Evolutionary conservation across 2,797 vertebrate species (phyloP), one percentile per base, ranked within the genome.

Genomic region (Capromys pilorides): DNA sequence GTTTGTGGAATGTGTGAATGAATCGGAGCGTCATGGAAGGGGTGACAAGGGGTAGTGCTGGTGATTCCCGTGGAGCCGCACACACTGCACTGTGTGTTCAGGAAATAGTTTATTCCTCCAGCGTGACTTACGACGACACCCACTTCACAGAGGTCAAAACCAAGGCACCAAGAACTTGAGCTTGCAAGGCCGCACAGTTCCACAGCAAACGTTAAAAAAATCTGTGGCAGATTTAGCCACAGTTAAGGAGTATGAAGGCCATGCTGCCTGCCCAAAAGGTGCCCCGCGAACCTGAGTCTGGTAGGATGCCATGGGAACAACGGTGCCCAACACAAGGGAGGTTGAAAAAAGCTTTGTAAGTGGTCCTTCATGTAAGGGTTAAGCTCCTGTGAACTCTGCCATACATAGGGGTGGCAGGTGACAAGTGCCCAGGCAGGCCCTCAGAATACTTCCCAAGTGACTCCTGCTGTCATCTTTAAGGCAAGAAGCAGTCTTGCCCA

Each of bases 21-120:
- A 41, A 5, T 8, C 13, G 64, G 28, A 71, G 26, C 24, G 2
- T 2, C 8, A 6, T 0, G 14, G 5, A 7, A 0, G 0, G 26
- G 28, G 78, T 1, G 33, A 64, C 28, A 16, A 14, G 36, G 14
- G 16, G 45, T 0, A 21, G 69, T 6, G 28, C 51, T 54, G 10
- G 54, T 9, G 36, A 6, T 41, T 39, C 54, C 21, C 0, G 0
- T 22, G n/a, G 16, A 86, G 45, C 39, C 51, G n/a, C 5, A 31
- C 51, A 36, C 36, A 57, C 2, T 41, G 26, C 28, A 33, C 51
- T 61, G 26, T 6, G 51, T 2, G 13, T 31, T 18, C 31, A 1
- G 4, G 73, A 51, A 10, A 33, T 26, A 16, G 1, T 75, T 79
- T 16, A 21, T 87, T 57, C 28, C 39, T 5, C 13, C 21, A 51